Percentiles rank a stretch among this genome's conserved stretches.
Conservation (phyloP, 2,113 vertebrate species). For the Gymnarchus niloticus region DNA sequence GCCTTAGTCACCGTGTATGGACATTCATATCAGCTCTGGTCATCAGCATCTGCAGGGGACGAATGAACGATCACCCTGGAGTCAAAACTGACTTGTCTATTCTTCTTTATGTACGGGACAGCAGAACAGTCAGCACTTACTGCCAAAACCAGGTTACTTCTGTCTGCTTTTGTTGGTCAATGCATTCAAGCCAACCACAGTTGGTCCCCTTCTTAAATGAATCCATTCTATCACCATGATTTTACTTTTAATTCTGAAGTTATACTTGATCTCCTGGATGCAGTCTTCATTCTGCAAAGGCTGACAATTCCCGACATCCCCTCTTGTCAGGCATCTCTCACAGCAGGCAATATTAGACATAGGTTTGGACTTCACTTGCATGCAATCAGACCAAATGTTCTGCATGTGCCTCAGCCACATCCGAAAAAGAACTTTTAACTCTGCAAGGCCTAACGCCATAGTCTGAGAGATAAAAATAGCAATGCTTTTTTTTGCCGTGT, state of each 20-base stretch:
- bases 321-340: neutral
- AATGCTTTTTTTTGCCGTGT: neutral
- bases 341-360: neutral
- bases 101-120: neutral
- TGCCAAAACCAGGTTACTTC: neutral
- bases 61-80: conserved; percentile 17
- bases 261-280: neutral
- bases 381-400: neutral
- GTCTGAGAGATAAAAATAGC: neutral
- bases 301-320: neutral
- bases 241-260: neutral
- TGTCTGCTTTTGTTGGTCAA: neutral
- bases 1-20: conserved; percentile 36
- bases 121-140: neutral
- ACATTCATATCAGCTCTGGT: conserved; percentile 29
- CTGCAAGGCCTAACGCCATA: neutral
- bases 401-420: neutral
- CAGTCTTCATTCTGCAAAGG: neutral
- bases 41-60: conserved; percentile 19
- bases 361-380: too few species aligned
- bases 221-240: neutral
- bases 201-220: neutral
- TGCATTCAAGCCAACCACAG: neutral
- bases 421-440: neutral
- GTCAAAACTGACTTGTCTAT: neutral